phyloP scores from a whole-genome alignment of 2,888 invertebrate genomes.

The Nomada lathburiana region DNA sequence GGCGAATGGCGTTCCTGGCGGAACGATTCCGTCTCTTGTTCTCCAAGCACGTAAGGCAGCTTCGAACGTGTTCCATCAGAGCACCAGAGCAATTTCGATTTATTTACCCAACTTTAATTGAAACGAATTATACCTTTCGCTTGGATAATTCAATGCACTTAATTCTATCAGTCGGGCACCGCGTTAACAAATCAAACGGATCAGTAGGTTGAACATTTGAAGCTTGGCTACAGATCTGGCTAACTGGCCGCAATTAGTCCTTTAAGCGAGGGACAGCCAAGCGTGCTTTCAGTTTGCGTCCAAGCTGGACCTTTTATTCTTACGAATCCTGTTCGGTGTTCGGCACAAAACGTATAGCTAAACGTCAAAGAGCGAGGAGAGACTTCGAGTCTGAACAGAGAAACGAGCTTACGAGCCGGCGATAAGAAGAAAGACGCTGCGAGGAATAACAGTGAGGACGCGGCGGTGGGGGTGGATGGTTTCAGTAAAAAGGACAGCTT shows the following conservation, averaged over 20 bases:
- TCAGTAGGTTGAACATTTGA: background rate
- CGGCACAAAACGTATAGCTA: constrained; percentile 41
- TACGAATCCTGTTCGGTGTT: constrained; percentile 2
- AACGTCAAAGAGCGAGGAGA: constrained; percentile 44
- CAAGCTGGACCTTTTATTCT: constrained; percentile 7
- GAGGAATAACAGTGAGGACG: constrained; percentile 31
- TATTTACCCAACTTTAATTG: background rate
- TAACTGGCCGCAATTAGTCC: constrained; percentile 58
- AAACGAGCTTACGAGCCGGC: constrained; percentile 6
- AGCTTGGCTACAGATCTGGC: background rate
- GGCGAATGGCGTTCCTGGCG: constrained; percentile 7
- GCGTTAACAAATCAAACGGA: constrained; percentile 18
- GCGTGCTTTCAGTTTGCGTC: constrained; percentile 13
- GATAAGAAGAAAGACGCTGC: constrained; percentile 25
- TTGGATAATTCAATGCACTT: background rate
- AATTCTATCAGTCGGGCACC: background rate
- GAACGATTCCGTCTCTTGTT: constrained; percentile 20
- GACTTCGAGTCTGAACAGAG: constrained; percentile 23
- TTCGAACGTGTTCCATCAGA: constrained; percentile 3
- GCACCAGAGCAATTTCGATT: background rate
- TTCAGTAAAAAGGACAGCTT: constrained; percentile 68
- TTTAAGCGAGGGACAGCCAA: constrained; percentile 31
- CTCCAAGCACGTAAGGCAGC: constrained; percentile 17
- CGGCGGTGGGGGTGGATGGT: constrained; percentile 42
- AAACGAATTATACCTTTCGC: background rate